phyloP scores from a whole-genome alignment of 2,797 vertebrate species.

The Sebastolobus alascanus region DNA sequence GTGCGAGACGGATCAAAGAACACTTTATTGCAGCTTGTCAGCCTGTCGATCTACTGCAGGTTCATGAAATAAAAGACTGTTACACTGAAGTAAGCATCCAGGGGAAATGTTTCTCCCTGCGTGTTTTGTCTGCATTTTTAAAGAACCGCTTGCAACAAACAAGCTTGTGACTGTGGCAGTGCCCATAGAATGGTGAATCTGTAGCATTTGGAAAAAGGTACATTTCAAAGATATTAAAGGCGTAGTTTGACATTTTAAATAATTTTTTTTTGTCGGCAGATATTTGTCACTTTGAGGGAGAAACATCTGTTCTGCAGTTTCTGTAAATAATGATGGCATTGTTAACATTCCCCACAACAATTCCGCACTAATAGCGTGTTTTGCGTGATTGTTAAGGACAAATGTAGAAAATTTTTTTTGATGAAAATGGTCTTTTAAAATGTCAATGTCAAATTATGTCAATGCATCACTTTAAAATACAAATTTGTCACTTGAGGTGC shows the following conservation, averaged over 20 bases:
- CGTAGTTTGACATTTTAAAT: slow-evolving; percentile 61
- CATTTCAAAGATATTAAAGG: slow-evolving; percentile 60
- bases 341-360: slow-evolving; percentile 52
- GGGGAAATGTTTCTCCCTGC: slow-evolving; percentile 50
- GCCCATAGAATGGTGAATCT: slow-evolving; percentile 54
- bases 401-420: slow-evolving; percentile 31
- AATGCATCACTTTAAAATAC: slow-evolving; percentile 33
- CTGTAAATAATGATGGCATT: slow-evolving; percentile 31
- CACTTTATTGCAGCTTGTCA: slow-evolving; percentile 70
- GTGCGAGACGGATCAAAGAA: slow-evolving; percentile 71
- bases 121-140: slow-evolving; percentile 59
- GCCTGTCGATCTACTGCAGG: slow-evolving; percentile 71
- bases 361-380: neutral
- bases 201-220: slow-evolving; percentile 49
- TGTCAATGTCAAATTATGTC: slow-evolving; percentile 56
- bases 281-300: slow-evolving; percentile 49
- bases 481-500: slow-evolving; percentile 29
- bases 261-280: slow-evolving; percentile 44
- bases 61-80: slow-evolving; percentile 62
- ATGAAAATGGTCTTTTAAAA: slow-evolving; percentile 48
- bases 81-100: slow-evolving; percentile 60
- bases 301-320: slow-evolving; percentile 16
- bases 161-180: slow-evolving; percentile 42
- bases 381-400: slow-evolving; percentile 50
- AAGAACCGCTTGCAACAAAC: slow-evolving; percentile 62